Conservation (phyloP, 1,140 invertebrate species). For the Megalopta genalis region DNA sequence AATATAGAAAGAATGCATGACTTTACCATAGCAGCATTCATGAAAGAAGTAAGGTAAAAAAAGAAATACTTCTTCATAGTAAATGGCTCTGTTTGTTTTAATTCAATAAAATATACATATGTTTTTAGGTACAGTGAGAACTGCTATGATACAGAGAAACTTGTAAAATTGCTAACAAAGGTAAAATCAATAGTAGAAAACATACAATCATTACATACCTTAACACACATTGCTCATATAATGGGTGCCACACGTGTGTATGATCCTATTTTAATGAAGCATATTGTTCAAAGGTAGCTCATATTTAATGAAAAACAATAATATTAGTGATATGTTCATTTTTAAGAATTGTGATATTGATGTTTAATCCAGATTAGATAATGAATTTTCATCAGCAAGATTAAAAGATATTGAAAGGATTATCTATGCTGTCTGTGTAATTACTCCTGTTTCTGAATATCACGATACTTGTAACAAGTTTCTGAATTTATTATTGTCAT, state of each 20-base stretch:
- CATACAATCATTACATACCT: conserved; percentile 71
- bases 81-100: background rate
- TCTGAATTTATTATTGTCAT: conserved; percentile 77
- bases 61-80: background rate
- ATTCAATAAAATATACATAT: conserved; percentile 1
- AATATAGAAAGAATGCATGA: conserved; percentile 77
- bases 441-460: background rate
- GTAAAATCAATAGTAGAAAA: conserved; percentile 43
- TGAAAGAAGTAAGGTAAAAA: conserved; percentile 79
- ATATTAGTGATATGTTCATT: conserved; percentile 1
- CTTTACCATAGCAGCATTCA: conserved; percentile 78
- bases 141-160: rapidly evolving
- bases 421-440: conserved; percentile 72
- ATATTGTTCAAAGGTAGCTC: conserved; percentile 74
- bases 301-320: background rate
- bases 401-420: conserved; percentile 85
- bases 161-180: conserved; percentile 28
- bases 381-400: conserved; percentile 71
- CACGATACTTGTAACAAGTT: conserved; percentile 75
- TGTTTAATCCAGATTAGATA: conserved; percentile 61
- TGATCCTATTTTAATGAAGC: conserved; percentile 70
- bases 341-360: conserved; percentile 28
- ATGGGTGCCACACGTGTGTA: conserved; percentile 75
- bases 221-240: conserved; percentile 81
- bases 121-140: conserved; percentile 45